Conservation (phyloP, 2,888 invertebrate species). For the Capitulum mitella region DNA sequence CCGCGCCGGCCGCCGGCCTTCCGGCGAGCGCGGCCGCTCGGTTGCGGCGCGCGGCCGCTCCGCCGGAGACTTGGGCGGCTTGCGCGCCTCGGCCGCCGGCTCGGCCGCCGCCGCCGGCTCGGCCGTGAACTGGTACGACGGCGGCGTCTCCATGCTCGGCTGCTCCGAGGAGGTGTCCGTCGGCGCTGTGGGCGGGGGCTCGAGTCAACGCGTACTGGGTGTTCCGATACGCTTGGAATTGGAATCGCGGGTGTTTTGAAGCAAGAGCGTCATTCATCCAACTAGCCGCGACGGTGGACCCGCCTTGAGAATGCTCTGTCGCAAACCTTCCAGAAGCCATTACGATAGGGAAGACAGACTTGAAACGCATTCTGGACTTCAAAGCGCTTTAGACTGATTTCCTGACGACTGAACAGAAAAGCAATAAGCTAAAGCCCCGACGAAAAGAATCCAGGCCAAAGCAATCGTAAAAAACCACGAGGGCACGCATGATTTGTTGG, state of each 20-base stretch:
- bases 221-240: no score
- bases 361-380: no score
- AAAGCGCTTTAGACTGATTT: no score
- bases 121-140: background rate
- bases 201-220: no score
- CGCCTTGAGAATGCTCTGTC: no score
- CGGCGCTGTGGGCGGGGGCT: background rate
- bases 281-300: no score
- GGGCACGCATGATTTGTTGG: constrained; percentile 11
- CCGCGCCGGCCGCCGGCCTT: background rate
- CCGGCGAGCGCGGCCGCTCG: background rate
- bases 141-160: background rate
- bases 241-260: no score
- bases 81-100: background rate
- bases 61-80: constrained; percentile 21
- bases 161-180: background rate
- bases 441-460: background rate
- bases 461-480: background rate
- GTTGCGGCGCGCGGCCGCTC: background rate
- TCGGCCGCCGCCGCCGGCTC: background rate
- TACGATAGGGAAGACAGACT: no score
- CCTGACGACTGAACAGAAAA: no score
- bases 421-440: no score
- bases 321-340: no score
- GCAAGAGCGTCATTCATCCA: no score